Evolutionary conservation across 2,888 invertebrate species (phyloP).

Genomic region (Philopedon plagiatum): DNA sequence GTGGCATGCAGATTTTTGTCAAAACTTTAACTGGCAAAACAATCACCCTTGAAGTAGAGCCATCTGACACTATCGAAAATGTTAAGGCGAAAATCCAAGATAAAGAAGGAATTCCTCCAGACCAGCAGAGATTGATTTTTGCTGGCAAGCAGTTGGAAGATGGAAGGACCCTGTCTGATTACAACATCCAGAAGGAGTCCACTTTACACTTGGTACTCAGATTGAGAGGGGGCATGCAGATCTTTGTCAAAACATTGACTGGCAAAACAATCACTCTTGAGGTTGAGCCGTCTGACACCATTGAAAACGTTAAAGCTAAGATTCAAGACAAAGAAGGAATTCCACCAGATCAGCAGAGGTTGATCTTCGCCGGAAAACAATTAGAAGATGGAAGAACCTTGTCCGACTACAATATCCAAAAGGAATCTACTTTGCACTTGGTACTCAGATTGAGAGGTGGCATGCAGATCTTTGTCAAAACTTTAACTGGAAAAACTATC

Average conservation of each 20-base stretch:
- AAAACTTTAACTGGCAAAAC: constrained; percentile 74
- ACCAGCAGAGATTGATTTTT: constrained; percentile 74
- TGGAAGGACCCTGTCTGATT: constrained; percentile 91
- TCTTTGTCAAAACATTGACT: constrained; percentile 74
- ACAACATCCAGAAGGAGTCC: constrained; percentile 95
- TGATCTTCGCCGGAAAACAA: constrained; percentile 78
- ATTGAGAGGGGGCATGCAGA: constrained; percentile 67
- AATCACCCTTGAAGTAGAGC: constrained; percentile 72
- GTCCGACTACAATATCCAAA: constrained; percentile 93
- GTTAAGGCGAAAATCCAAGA: constrained; percentile 74
- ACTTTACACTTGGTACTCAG: constrained; percentile 62
- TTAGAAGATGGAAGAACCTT: constrained; percentile 90
- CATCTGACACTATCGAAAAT: constrained; percentile 76
- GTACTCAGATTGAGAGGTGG: constrained; percentile 94
- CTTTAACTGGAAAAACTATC: constrained; percentile 73
- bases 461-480: constrained; percentile 77
- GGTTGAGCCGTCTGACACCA: constrained; percentile 74
- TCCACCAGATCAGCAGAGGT: constrained; percentile 73
- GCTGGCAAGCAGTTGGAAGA: constrained; percentile 83
- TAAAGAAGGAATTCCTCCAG: constrained; percentile 85
- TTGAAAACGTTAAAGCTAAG: constrained; percentile 76
- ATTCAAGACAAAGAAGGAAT: constrained; percentile 73
- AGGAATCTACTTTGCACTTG: constrained; percentile 94
- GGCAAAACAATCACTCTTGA: constrained; percentile 74
- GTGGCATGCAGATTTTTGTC: constrained; percentile 85